phyloP scores from a whole-genome alignment of 1,140 invertebrate genomes.

The Stenopsyche tienmushanensis region DNA sequence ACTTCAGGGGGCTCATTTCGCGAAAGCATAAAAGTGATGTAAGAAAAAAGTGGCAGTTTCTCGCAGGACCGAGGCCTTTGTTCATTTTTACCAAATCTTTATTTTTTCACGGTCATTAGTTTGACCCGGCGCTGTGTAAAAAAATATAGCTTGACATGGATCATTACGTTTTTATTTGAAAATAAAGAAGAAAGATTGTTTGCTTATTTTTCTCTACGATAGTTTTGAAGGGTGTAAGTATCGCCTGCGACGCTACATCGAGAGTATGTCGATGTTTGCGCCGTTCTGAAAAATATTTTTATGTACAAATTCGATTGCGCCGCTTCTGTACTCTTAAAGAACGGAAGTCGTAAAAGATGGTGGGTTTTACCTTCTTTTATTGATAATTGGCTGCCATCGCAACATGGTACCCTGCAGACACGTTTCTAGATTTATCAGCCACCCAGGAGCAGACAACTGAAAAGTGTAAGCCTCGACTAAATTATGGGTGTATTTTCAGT shows the following conservation, averaged over 20 bases:
- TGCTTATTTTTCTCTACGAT: background rate
- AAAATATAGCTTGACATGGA: constrained; percentile 17
- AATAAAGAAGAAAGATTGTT: constrained; percentile 14
- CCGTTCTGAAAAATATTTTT: too few relatives aligned
- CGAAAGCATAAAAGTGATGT: too few relatives aligned
- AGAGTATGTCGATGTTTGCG: too few relatives aligned
- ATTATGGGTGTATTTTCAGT: constrained; percentile 1
- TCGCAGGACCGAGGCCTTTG: background rate
- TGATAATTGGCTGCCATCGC: constrained; percentile 8
- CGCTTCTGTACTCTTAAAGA: too few relatives aligned
- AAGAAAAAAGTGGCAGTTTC: constrained; percentile 16
- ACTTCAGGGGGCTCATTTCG: too few relatives aligned
- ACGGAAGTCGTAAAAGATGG: too few relatives aligned
- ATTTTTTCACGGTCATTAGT: constrained; percentile 29
- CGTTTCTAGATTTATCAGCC: constrained; percentile 1
- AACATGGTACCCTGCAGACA: constrained; percentile 2
- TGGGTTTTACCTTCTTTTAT: background rate
- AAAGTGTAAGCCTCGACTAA: background rate
- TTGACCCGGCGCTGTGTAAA: constrained; percentile 5
- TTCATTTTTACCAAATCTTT: constrained; percentile 11
- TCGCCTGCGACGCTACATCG: too few relatives aligned
- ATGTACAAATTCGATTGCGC: too few relatives aligned
- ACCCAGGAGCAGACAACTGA: background rate
- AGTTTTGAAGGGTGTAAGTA: background rate
- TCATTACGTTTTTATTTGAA: constrained; percentile 25